These are phyloP conservation scores for Carabus problematicus DNA, from an alignment of 2,888 invertebrate genomes.

Conservation along the genomic window DNA sequence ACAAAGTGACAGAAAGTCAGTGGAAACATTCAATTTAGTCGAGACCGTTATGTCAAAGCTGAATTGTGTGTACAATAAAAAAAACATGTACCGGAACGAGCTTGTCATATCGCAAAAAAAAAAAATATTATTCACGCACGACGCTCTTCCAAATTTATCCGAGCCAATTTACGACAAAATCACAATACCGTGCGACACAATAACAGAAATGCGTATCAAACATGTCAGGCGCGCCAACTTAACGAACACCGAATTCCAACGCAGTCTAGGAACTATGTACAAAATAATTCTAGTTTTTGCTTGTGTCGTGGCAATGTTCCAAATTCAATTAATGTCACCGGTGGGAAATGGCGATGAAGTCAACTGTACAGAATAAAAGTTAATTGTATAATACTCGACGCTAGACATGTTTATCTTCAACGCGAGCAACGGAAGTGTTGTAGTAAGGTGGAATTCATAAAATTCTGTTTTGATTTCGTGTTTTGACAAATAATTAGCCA, in stretches of 20 bases:
- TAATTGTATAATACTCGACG: too few species aligned
- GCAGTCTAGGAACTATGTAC: neutral
- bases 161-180: slow-evolving; percentile 16
- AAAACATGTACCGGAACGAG: neutral
- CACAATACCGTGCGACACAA: slow-evolving; percentile 20
- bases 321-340: too few species aligned
- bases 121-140: slow-evolving; percentile 1
- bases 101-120: slow-evolving; percentile 7
- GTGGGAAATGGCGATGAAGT: too few species aligned
- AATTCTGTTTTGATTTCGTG: too few species aligned
- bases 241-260: slow-evolving; percentile 26
- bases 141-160: neutral
- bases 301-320: too few species aligned
- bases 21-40: neutral
- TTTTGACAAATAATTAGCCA: too few species aligned
- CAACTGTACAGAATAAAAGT: too few species aligned
- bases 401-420: too few species aligned
- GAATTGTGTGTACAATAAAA: too few species aligned
- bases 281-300: too few species aligned
- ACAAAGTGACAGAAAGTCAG: neutral
- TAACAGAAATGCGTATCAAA: slow-evolving; percentile 30
- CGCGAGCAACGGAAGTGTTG: too few species aligned
- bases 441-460: too few species aligned
- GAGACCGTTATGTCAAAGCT: slow-evolving; percentile 5
- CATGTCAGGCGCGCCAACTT: slow-evolving; percentile 20